These are phyloP conservation scores for Heteronetta atricapilla DNA, from an alignment of 2,113 vertebrate genomes.

Conservation along the genomic window DNA sequence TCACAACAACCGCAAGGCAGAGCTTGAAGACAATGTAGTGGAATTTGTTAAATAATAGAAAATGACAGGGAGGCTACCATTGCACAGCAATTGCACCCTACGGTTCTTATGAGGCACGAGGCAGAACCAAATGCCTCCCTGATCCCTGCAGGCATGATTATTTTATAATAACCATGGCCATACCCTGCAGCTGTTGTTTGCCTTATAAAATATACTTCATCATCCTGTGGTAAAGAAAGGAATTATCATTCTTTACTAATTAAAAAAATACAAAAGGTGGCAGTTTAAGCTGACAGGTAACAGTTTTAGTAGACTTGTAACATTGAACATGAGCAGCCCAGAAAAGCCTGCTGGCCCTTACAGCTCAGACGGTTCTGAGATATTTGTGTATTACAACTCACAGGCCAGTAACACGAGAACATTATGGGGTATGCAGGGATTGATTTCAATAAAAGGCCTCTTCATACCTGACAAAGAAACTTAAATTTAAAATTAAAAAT, in stretches of 20 bases:
- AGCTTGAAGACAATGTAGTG: constrained; percentile 30
- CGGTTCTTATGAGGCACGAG: constrained; percentile 22
- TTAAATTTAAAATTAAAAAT: neutral
- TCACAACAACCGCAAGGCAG: constrained; percentile 51
- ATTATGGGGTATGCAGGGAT: neutral
- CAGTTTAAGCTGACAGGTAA: neutral
- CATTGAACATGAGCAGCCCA: neutral
- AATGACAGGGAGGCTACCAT: constrained; percentile 55
- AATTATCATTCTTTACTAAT: neutral
- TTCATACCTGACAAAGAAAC: neutral
- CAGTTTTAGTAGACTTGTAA: neutral
- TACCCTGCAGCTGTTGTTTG: constrained; percentile 39
- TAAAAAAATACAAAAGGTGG: constrained; percentile 20
- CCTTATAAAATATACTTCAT: constrained; percentile 21
- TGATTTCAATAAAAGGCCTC: neutral
- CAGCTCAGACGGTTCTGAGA: neutral
- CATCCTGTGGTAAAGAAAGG: neutral
- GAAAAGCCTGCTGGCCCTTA: neutral
- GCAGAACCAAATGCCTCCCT: constrained; percentile 53
- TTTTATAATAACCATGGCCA: constrained; percentile 30
- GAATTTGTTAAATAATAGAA: constrained; percentile 63
- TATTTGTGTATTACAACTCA: neutral
- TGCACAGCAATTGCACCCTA: constrained; percentile 24
- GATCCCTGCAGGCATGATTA: neutral
- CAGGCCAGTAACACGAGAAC: neutral